A percentile compares a stretch with the other conserved stretches of the same genome.
phyloP scores from a whole-genome alignment of 1,140 invertebrate species.

The Mactra quadrangularis region DNA sequence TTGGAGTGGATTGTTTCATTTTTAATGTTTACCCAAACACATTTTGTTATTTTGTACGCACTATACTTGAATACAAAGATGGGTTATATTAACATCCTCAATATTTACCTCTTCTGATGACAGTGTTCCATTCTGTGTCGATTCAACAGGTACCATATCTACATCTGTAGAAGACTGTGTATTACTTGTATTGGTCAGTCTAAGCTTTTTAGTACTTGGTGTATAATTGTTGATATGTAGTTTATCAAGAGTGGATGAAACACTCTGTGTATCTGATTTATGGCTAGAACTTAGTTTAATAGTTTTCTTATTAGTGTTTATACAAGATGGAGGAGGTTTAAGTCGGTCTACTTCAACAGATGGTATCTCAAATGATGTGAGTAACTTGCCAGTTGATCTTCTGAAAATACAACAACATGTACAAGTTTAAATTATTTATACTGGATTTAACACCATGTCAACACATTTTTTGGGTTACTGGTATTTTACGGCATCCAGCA shows the following conservation, averaged over 20 bases:
- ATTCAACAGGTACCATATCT: no score
- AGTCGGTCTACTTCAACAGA: constrained; percentile 58
- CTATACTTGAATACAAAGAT: no score
- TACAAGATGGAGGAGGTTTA: constrained; percentile 77
- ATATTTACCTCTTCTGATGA: no score
- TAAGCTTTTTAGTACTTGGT: background rate
- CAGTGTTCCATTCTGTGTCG: no score
- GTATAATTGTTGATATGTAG: background rate
- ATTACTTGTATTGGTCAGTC: background rate
- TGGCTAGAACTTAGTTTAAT: constrained; percentile 67
- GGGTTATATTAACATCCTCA: no score
- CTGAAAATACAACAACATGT: constrained; percentile 62
- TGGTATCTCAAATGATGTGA: constrained; percentile 58
- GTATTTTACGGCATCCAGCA: background rate
- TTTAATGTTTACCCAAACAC: no score
- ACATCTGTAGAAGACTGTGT: no score
- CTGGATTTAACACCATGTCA: no score
- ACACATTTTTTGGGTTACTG: background rate
- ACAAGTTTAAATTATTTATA: no score
- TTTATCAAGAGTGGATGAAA: background rate
- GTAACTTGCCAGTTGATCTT: constrained; percentile 53
- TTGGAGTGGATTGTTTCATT: no score
- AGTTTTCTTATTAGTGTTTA: constrained; percentile 74
- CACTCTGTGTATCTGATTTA: constrained; percentile 7
- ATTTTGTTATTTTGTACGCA: no score